These are phyloP conservation scores for Dasypolia templi DNA, from an alignment of 2,888 invertebrate genomes.

Conservation along the genomic window DNA sequence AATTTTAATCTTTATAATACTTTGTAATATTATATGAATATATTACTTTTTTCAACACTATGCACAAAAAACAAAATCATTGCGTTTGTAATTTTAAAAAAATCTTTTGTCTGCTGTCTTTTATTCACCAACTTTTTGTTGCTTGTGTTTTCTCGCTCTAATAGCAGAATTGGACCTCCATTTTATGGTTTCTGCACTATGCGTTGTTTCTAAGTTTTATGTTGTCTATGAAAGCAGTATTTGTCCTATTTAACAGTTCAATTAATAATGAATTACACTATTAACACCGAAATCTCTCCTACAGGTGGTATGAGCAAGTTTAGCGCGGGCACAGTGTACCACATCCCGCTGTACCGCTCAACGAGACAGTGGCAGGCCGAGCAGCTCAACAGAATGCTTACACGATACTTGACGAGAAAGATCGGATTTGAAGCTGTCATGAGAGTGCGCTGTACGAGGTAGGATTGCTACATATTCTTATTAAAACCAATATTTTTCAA, in stretches of 20 bases:
- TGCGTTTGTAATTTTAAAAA: not conserved
- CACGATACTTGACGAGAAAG: constrained; percentile 98
- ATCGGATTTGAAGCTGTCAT: constrained; percentile 99
- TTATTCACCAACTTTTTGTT: not conserved
- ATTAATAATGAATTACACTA: not conserved
- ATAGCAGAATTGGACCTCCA: not conserved
- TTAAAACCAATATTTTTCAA: not conserved
- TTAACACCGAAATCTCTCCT: not conserved
- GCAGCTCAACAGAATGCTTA: constrained; percentile 94
- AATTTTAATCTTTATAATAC: not conserved
- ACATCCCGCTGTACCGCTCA: constrained; percentile 96
- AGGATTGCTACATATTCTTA: constrained; percentile 11
- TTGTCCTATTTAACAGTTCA: not conserved
- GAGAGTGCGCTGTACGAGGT: constrained; percentile 98
- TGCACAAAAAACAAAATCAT: not conserved
- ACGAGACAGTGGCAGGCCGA: constrained; percentile 93
- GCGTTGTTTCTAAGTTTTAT: not conserved
- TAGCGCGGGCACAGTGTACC: constrained; percentile 98
- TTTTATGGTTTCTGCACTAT: not conserved
- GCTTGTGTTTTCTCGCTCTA: not conserved
- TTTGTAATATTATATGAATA: constrained; percentile 1
- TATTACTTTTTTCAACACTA: not conserved
- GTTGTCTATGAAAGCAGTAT: not conserved
- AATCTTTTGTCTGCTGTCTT: not conserved
- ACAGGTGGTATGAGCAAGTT: constrained; percentile 97